A percentile compares a stretch with the other conserved stretches of the same genome.
phyloP scores from a whole-genome alignment of 1,140 invertebrate genomes.

The Orchestia grillus region DNA sequence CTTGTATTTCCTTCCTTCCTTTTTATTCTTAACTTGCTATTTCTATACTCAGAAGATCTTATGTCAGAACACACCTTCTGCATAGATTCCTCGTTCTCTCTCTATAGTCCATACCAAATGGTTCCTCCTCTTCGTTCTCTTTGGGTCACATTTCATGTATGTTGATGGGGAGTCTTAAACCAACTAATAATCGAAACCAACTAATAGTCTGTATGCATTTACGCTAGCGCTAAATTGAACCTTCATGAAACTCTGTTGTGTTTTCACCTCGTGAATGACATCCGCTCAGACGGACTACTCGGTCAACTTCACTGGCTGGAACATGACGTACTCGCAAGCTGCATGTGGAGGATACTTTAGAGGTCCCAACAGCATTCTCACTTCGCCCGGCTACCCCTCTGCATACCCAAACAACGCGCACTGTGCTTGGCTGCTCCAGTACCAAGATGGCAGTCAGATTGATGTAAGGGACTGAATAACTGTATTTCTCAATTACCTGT shows the following conservation, averaged over 20 bases:
- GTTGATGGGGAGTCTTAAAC: too few species aligned
- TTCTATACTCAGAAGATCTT: too few species aligned
- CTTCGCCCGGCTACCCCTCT: constrained; percentile 84
- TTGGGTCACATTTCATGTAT: too few species aligned
- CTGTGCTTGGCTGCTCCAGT: constrained; percentile 82
- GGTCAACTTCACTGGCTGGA: constrained; percentile 57
- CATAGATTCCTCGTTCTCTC: too few species aligned
- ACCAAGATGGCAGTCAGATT: constrained; percentile 77
- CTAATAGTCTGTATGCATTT: too few species aligned
- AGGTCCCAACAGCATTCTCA: constrained; percentile 77
- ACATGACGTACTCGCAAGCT: constrained; percentile 58
- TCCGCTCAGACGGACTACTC: constrained; percentile 17
- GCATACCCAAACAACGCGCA: constrained; percentile 82
- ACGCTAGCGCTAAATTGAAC: background rate
- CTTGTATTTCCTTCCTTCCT: too few species aligned
- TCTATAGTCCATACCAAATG: too few species aligned
- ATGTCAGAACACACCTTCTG: too few species aligned
- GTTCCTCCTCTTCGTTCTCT: too few species aligned
- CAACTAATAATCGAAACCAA: too few species aligned
- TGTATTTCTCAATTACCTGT: too few species aligned
- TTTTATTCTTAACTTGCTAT: too few species aligned
- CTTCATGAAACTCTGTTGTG: background rate
- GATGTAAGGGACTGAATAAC: constrained; percentile 71
- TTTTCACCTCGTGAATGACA: background rate
- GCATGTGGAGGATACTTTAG: constrained; percentile 80